phyloP scores from a whole-genome alignment of 2,888 invertebrate species.

The Gisinianus flammeolus region DNA sequence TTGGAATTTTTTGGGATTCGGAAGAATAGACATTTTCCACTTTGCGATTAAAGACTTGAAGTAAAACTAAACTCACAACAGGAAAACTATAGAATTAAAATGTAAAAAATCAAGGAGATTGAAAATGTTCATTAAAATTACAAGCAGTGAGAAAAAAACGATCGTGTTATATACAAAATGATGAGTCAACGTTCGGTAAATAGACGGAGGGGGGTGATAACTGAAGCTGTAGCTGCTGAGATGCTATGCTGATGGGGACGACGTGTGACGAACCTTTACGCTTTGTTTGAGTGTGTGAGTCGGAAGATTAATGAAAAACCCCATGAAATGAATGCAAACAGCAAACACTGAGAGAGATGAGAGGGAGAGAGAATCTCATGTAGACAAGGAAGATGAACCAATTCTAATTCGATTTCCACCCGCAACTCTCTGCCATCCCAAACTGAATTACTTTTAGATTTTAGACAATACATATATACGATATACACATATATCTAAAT shows the following conservation, averaged over 20 bases:
- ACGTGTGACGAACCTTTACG: background rate
- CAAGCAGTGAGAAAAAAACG: background rate
- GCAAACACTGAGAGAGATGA: background rate
- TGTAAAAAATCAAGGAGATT: too few relatives aligned
- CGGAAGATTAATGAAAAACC: conserved; percentile 7
- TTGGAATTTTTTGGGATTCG: too few relatives aligned
- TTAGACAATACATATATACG: conserved; percentile 10
- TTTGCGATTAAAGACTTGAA: too few relatives aligned
- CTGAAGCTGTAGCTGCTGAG: background rate
- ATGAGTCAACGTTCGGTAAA: conserved; percentile 19
- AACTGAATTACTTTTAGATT: background rate
- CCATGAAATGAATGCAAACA: background rate
- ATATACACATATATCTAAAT: too few relatives aligned
- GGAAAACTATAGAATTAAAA: too few relatives aligned
- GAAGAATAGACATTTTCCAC: too few relatives aligned
- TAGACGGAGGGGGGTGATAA: background rate
- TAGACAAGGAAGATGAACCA: conserved; percentile 1
- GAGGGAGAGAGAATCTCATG: background rate
- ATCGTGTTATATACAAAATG: conserved; percentile 1
- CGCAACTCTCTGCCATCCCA: background rate
- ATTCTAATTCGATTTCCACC: conserved; percentile 27
- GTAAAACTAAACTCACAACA: too few relatives aligned
- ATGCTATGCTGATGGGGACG: background rate
- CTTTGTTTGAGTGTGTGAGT: background rate
- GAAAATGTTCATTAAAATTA: too few relatives aligned